phyloP scores from a whole-genome alignment of 53 echinoderm and acorn worm species.

The Paelopatides confundens region DNA sequence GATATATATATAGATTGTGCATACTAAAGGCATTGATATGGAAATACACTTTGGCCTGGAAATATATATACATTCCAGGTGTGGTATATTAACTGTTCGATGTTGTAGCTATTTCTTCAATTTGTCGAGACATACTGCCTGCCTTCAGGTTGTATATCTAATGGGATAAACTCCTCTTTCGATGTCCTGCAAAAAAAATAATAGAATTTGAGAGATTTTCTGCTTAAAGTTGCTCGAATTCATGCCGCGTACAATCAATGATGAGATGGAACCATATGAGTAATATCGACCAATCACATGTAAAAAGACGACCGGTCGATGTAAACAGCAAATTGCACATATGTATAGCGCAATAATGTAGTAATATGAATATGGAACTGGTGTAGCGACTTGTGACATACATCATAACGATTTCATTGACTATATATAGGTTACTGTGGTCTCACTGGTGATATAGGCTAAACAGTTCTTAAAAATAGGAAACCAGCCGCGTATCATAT shows the following conservation, averaged over 20 bases:
- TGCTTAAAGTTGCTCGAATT: conserved; percentile 25
- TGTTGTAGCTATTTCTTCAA: not conserved
- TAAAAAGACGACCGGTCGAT: not conserved
- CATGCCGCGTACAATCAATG: conserved; percentile 38
- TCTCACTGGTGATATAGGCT: not conserved
- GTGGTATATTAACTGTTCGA: not conserved
- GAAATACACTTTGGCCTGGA: not conserved
- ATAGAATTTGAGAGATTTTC: conserved; percentile 21
- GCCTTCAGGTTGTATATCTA: conserved; percentile 42
- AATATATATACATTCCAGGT: not conserved
- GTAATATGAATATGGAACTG: no score
- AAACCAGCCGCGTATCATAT: no score
- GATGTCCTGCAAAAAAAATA: conserved; percentile 33
- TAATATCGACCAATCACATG: conserved; percentile 6
- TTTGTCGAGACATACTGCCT: not conserved
- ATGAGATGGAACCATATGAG: not conserved
- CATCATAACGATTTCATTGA: not conserved
- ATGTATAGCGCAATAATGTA: not conserved
- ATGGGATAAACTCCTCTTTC: conserved; percentile 25
- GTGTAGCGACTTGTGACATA: not conserved
- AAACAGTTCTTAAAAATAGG: not conserved
- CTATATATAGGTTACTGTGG: no score
- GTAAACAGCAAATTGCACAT: not conserved
- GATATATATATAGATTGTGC: no score
- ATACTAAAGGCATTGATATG: not conserved